Percentiles rank a stretch among this genome's conserved stretches.
Evolutionary conservation across 2,113 vertebrate species (phyloP).

Genomic region (Oenanthe melanoleuca): DNA sequence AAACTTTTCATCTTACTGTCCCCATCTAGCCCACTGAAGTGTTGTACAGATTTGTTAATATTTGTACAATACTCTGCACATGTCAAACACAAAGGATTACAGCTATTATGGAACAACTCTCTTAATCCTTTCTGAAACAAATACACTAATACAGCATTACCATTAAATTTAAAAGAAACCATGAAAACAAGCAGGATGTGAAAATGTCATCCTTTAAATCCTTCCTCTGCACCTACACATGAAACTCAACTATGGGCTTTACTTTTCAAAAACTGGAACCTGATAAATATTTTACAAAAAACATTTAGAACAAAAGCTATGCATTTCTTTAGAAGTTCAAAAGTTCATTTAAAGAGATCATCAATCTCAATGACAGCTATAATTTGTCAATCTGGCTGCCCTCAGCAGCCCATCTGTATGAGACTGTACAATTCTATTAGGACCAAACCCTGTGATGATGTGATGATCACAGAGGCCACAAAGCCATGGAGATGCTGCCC

Average conservation of each 20-base stretch:
- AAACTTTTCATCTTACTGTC: neutral
- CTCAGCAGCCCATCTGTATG: neutral
- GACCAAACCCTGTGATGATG: neutral
- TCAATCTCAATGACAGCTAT: neutral
- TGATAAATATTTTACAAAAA: neutral
- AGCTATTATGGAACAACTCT: neutral
- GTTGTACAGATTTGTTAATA: conserved; percentile 24
- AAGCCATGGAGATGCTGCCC: neutral
- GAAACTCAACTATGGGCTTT: neutral
- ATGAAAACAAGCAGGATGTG: neutral
- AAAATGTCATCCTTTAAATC: neutral
- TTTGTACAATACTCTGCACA: conserved; percentile 7
- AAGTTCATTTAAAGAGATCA: neutral
- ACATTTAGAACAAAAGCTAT: neutral
- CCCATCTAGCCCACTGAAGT: neutral
- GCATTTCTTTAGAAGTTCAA: neutral
- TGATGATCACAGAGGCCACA: neutral
- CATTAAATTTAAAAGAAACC: neutral
- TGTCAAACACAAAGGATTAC: conserved; percentile 4
- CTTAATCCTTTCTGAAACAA: conserved; percentile 32
- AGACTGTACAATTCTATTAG: neutral
- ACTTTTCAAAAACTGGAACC: neutral
- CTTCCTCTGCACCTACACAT: neutral
- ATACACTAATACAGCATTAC: neutral
- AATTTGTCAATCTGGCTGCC: neutral